Evolutionary conservation across 2,113 vertebrate species (phyloP), one percentile per base, ranked within the genome.

Genomic region (Sardina pilchardus): DNA sequence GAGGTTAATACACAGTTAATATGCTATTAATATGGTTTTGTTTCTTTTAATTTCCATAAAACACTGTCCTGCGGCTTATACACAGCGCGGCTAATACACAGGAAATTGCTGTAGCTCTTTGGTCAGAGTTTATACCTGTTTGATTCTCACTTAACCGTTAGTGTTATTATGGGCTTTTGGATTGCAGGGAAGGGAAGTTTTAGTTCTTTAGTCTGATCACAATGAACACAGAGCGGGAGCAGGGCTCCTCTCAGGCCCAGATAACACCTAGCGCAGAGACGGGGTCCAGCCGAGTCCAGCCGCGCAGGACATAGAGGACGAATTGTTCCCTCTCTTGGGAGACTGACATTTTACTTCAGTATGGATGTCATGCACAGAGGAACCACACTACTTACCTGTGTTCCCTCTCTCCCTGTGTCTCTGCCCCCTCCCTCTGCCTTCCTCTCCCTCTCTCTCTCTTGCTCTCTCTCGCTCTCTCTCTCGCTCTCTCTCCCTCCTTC

Each of bases 301-400:
- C 63, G 10, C 6, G 63, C 63, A 30, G 63, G 26, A 34, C 26
- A 71, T 26, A 71, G 63, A 71, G 63, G 63, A 30, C 26, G 63
- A 71, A 71, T 71, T 71, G 63, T 71, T 71, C 24, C 63, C 63
- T 71, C 63, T 34, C 63, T 71, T 71, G 63, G 63, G 63, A 71
- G 63, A 71, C 63, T 67, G 63, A 26, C 63, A 67, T 67, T 71
- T 71, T 34, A 30, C 24, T 71, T 71, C 63, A 71, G 63, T 71
- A 71, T 71, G 63, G 59, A 71, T 71, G 63, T 71, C 63, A 71
- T 71, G 63, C 24, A 71, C 63, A 71, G 63, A 71, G 63, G 63
- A 71, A 34, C 59, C 59, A 67, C 59, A 67, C 59, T 67, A 67
- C 59, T 67, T 67, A 67, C 59, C 59, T 67, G 59, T 67, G 59